phyloP scores from a whole-genome alignment of 2,113 vertebrate species.

The Tor tambroides region DNA sequence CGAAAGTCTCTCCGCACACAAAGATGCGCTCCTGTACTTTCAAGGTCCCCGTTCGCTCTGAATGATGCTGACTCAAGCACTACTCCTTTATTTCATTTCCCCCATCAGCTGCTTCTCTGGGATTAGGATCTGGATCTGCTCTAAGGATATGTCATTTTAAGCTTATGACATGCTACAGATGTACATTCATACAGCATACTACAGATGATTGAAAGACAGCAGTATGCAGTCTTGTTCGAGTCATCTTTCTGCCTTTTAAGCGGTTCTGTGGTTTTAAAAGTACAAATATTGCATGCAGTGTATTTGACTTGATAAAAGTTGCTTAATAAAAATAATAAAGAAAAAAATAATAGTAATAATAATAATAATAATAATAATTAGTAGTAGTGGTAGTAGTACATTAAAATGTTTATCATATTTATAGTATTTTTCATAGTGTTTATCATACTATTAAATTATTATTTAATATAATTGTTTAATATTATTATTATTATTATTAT shows the following conservation, averaged over 20 bases:
- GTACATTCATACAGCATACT: not conserved
- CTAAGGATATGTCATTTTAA: not conserved
- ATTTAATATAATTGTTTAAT: not conserved
- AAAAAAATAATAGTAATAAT: no score
- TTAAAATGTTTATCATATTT: no score
- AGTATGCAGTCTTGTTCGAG: not conserved
- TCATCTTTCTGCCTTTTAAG: no score
- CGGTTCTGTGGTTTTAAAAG: no score
- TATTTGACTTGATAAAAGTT: no score
- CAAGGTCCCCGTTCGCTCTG: not conserved
- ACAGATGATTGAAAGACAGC: not conserved
- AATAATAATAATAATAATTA: no score
- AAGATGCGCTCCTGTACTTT: conserved; percentile 17
- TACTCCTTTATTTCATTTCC: not conserved
- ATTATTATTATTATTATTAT: not conserved
- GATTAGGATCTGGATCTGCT: not conserved
- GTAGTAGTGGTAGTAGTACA: no score
- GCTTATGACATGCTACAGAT: not conserved
- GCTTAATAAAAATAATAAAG: no score
- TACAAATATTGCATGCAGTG: no score
- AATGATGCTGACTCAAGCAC: conserved; percentile 1
- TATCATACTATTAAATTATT: no score
- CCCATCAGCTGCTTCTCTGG: not conserved
- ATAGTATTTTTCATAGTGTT: no score
- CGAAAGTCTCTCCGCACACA: conserved; percentile 32